A percentile compares a stretch with the other conserved stretches of the same genome.
Evolutionary conservation across 2,888 invertebrate species (phyloP).

Genomic region (Calephelis perditalis): DNA sequence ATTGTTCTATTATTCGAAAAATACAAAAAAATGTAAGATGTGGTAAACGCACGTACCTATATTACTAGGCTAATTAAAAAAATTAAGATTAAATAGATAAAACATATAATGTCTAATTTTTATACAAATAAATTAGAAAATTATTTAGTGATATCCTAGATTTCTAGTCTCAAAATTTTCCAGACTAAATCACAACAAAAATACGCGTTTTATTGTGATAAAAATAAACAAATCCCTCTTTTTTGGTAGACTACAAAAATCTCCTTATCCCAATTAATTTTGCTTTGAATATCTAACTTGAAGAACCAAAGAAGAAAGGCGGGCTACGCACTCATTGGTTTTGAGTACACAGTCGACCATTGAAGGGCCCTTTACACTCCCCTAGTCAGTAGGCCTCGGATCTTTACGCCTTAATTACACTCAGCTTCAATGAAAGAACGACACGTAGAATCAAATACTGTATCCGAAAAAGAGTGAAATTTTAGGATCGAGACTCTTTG

Average conservation of each 20-base stretch:
- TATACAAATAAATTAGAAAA: too few relatives aligned
- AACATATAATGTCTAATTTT: too few relatives aligned
- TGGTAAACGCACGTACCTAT: too few relatives aligned
- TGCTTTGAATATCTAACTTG: slow-evolving; percentile 66
- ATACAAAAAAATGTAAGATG: too few relatives aligned
- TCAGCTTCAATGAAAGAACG: slow-evolving; percentile 55
- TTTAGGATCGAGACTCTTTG: slow-evolving; percentile 47
- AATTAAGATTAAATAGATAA: too few relatives aligned
- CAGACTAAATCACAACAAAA: neutral
- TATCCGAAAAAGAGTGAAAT: slow-evolving; percentile 47
- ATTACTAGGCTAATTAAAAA: too few relatives aligned
- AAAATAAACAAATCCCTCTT: slow-evolving; percentile 9
- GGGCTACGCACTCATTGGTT: slow-evolving; percentile 64
- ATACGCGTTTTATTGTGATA: neutral
- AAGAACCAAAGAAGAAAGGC: slow-evolving; percentile 50
- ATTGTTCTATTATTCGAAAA: too few relatives aligned
- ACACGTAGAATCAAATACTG: slow-evolving; percentile 57
- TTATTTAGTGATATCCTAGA: too few relatives aligned
- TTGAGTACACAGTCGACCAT: slow-evolving; percentile 64
- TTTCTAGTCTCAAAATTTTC: too few relatives aligned
- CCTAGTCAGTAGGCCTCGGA: slow-evolving; percentile 64
- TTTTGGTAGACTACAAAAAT: slow-evolving; percentile 7
- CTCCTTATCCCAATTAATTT: slow-evolving; percentile 52
- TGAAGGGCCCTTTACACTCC: slow-evolving; percentile 57
- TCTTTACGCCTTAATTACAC: slow-evolving; percentile 77